These are phyloP conservation scores for Pterostichus niger DNA, from an alignment of 2,888 invertebrate genomes.

Conservation along the genomic window DNA sequence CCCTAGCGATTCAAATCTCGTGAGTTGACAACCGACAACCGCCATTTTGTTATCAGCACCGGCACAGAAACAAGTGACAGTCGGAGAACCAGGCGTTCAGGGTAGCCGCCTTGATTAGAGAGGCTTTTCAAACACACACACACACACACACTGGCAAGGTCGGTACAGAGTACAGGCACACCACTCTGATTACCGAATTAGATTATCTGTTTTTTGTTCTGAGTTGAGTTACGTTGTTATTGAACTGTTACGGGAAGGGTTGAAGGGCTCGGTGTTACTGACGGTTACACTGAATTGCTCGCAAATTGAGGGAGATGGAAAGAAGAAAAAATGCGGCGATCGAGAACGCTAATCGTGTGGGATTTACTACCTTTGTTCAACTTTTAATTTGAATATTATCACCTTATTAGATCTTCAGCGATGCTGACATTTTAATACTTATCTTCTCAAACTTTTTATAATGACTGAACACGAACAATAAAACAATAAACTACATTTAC, in stretches of 20 bases:
- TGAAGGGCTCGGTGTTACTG: too few relatives aligned
- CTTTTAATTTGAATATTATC: too few relatives aligned
- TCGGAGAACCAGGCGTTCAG: not conserved
- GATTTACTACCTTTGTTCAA: too few relatives aligned
- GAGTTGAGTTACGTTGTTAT: not conserved
- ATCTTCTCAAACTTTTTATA: too few relatives aligned
- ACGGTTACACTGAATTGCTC: too few relatives aligned
- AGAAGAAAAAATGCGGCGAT: too few relatives aligned
- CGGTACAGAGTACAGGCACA: not conserved
- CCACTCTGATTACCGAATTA: conserved; percentile 35
- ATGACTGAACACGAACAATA: too few relatives aligned
- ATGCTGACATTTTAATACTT: too few relatives aligned
- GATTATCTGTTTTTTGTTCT: conserved; percentile 42
- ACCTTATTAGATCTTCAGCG: too few relatives aligned
- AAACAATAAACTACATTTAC: too few relatives aligned
- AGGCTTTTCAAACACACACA: conserved; percentile 9
- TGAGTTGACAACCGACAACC: not conserved
- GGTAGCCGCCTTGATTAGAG: conserved; percentile 34
- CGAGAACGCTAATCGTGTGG: too few relatives aligned
- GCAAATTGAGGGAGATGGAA: too few relatives aligned
- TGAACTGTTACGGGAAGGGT: conserved; percentile 22
- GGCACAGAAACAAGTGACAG: conserved; percentile 15
- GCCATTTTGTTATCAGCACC: conserved; percentile 20
- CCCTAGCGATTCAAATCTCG: conserved; percentile 1
- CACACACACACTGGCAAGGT: not conserved